Conservation (phyloP, 2,888 invertebrate species). For the Ferdinandea cuprea region DNA sequence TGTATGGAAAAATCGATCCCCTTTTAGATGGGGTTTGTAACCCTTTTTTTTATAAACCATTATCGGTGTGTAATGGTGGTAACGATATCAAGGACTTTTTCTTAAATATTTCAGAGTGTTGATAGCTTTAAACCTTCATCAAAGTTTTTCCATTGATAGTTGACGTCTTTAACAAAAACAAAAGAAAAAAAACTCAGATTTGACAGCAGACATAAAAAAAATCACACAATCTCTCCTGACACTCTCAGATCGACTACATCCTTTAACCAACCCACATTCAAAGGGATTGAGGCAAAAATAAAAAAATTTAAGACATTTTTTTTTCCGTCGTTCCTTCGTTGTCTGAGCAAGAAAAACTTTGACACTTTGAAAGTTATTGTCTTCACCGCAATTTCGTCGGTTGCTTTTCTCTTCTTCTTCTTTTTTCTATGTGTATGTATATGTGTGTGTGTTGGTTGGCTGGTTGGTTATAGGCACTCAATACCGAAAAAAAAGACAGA, state of each 20-base stretch:
- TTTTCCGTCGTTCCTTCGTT: slow-evolving; percentile 1
- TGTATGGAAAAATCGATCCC: slow-evolving; percentile 38
- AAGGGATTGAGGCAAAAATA: slow-evolving; percentile 33
- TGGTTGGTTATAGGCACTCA: slow-evolving; percentile 49
- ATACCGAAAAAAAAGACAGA: slow-evolving; percentile 38
- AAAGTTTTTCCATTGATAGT: slow-evolving; percentile 59
- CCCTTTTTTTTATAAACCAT: slow-evolving; percentile 20
- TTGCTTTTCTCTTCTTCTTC: neutral
- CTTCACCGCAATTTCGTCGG: slow-evolving; percentile 59
- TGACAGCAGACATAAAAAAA: slow-evolving; percentile 48
- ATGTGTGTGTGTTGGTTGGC: no score
- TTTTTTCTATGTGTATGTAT: neutral
- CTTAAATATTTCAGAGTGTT: slow-evolving; percentile 21
- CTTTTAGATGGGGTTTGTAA: slow-evolving; percentile 2
- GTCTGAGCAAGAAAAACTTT: slow-evolving; percentile 52
- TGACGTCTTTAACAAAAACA: slow-evolving; percentile 23
- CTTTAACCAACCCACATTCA: slow-evolving; percentile 21
- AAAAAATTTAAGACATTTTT: slow-evolving; percentile 30
- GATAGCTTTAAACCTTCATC: slow-evolving; percentile 56
- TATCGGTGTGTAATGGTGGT: neutral
- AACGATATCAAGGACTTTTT: slow-evolving; percentile 41
- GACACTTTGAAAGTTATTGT: slow-evolving; percentile 71
- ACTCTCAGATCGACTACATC: slow-evolving; percentile 29
- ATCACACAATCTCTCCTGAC: slow-evolving; percentile 1
- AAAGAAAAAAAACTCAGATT: slow-evolving; percentile 33